Percentiles rank a stretch among this genome's conserved stretches.
Evolutionary conservation across 1,140 invertebrate species (phyloP).

Genomic region (Glossosoma conforme): DNA sequence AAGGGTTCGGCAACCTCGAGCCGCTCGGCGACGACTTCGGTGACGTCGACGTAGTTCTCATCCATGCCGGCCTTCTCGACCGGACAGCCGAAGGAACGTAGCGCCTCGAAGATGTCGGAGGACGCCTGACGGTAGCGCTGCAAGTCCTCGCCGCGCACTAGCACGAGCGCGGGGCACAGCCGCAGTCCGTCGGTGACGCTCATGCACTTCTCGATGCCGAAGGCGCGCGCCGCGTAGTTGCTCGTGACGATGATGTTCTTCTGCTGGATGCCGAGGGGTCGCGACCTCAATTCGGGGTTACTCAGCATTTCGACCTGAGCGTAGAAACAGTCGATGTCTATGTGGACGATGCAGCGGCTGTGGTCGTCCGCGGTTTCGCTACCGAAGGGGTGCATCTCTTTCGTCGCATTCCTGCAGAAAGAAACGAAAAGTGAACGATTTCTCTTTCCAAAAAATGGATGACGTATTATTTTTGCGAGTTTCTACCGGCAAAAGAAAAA

Average conservation of each 20-base stretch:
- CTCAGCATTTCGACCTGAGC: slow-evolving; percentile 75
- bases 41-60: slow-evolving; percentile 74
- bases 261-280: slow-evolving; percentile 72
- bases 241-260: slow-evolving; percentile 75
- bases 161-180: slow-evolving; percentile 61
- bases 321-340: slow-evolving; percentile 78
- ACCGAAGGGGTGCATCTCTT: slow-evolving; percentile 11
- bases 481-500: slow-evolving; percentile 3
- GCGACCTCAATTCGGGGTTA: slow-evolving; percentile 57
- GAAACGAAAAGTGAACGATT: background rate
- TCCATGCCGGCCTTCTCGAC: slow-evolving; percentile 77
- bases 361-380: slow-evolving; percentile 40
- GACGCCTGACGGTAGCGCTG: slow-evolving; percentile 67
- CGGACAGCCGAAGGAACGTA: slow-evolving; percentile 61
- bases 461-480: background rate
- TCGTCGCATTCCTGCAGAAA: slow-evolving; percentile 13
- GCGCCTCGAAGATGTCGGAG: slow-evolving; percentile 59
- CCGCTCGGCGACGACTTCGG: slow-evolving; percentile 57
- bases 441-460: background rate
- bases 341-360: slow-evolving; percentile 63
- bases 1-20: slow-evolving; percentile 34
- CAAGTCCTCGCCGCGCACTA: slow-evolving; percentile 73
- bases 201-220: slow-evolving; percentile 71
- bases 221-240: slow-evolving; percentile 70
- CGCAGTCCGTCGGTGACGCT: slow-evolving; percentile 60